Evolutionary conservation across 2,797 vertebrate species (phyloP).

Genomic region (Gobionotothen gibberifrons): DNA sequence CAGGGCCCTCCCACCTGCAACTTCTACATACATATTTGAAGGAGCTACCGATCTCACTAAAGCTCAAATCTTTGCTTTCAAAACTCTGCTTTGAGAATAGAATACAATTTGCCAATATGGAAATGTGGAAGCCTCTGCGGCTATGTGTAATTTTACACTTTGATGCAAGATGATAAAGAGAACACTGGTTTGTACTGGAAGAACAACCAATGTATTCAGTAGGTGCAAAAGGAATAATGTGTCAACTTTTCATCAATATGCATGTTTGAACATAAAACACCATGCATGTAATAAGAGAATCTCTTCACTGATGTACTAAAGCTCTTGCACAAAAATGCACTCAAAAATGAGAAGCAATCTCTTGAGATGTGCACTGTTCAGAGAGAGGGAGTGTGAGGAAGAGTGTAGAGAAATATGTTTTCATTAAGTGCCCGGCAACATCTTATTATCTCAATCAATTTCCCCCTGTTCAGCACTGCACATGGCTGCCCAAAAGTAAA

Average conservation of each 20-base stretch:
- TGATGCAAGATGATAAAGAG: conserved; percentile 59
- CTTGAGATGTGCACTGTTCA: conserved; percentile 52
- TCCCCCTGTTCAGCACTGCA: conserved; percentile 50
- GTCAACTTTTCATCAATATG: conserved; percentile 72
- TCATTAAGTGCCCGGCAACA: conserved; percentile 56
- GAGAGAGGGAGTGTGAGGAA: background rate
- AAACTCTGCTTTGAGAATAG: conserved; percentile 34
- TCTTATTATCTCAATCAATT: conserved; percentile 68
- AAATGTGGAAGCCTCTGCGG: conserved; percentile 33
- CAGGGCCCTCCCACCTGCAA: conserved; percentile 72
- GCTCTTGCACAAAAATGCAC: conserved; percentile 54
- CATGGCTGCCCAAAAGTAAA: conserved; percentile 33
- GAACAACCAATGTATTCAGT: conserved; percentile 62
- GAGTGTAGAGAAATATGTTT: conserved; percentile 56
- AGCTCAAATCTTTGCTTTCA: conserved; percentile 40
- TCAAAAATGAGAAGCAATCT: conserved; percentile 54
- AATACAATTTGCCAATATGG: conserved; percentile 28
- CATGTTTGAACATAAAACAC: conserved; percentile 71
- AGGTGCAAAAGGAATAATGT: conserved; percentile 57
- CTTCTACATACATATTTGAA: conserved; percentile 40
- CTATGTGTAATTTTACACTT: conserved; percentile 49
- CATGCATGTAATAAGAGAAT: conserved; percentile 60
- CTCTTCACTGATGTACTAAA: conserved; percentile 46
- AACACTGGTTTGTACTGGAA: conserved; percentile 40
- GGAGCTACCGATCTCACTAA: conserved; percentile 18